Evolutionary conservation across 2,888 invertebrate species (phyloP).

Genomic region (Dioctria linearis): DNA sequence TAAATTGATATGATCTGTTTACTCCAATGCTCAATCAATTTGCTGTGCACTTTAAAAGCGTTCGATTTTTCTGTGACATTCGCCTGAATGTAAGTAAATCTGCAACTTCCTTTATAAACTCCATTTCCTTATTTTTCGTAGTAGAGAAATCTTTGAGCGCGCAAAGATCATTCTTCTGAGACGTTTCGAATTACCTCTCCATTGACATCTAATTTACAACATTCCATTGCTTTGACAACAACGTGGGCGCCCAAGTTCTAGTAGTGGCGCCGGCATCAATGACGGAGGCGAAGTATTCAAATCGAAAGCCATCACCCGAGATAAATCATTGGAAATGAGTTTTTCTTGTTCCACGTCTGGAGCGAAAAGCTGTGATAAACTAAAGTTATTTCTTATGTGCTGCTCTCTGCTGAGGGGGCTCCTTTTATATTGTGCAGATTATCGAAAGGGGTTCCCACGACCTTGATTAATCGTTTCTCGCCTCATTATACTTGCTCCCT

Average conservation of each 20-base stretch:
- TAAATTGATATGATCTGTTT: too few relatives aligned
- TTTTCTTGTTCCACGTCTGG: slow-evolving; percentile 58
- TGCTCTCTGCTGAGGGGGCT: slow-evolving; percentile 24
- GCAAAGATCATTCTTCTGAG: slow-evolving; percentile 25
- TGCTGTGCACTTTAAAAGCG: slow-evolving; percentile 14
- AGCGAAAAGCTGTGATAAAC: slow-evolving; percentile 55
- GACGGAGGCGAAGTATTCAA: slow-evolving; percentile 55
- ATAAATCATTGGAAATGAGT: slow-evolving; percentile 59
- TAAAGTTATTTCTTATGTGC: slow-evolving; percentile 58
- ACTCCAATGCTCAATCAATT: too few relatives aligned
- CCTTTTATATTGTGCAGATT: slow-evolving; percentile 52
- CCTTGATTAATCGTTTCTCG: slow-evolving; percentile 56
- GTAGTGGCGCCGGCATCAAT: slow-evolving; percentile 40
- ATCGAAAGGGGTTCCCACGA: slow-evolving; percentile 53
- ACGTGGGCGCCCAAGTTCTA: not conserved
- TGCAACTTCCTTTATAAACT: slow-evolving; percentile 29
- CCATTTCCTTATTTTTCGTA: not conserved
- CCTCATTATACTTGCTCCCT: slow-evolving; percentile 33
- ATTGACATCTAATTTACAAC: slow-evolving; percentile 57
- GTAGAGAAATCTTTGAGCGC: slow-evolving; percentile 15
- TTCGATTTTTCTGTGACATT: slow-evolving; percentile 13
- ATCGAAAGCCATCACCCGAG: slow-evolving; percentile 58
- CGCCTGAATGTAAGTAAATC: slow-evolving; percentile 11
- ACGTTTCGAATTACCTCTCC: slow-evolving; percentile 51
- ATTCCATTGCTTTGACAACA: slow-evolving; percentile 38